Percentiles rank a stretch among this genome's conserved stretches.
These are phyloP conservation scores for Zosterops lateralis DNA, from an alignment of 2,113 vertebrate species.

Conservation along the genomic window DNA sequence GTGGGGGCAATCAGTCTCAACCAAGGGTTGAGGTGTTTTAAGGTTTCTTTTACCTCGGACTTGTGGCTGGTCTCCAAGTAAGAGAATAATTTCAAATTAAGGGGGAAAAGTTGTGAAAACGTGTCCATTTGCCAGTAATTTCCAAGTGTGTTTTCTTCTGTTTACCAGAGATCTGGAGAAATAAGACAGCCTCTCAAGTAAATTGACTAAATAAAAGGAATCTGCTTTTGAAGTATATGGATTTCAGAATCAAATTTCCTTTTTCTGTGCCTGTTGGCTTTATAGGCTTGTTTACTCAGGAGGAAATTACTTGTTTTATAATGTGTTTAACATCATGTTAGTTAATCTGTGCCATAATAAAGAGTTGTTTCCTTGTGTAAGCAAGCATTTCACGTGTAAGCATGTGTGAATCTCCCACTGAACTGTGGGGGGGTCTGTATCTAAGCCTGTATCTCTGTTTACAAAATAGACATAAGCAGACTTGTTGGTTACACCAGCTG, in stretches of 20 bases:
- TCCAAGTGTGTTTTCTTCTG: slow-evolving; percentile 34
- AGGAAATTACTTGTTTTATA: slow-evolving; percentile 67
- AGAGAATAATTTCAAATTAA: neutral
- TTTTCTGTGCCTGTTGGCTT: slow-evolving; percentile 60
- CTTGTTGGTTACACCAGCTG: neutral
- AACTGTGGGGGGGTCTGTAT: neutral
- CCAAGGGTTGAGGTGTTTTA: neutral
- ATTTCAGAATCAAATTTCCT: slow-evolving; percentile 65
- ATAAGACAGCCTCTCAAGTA: slow-evolving; percentile 31
- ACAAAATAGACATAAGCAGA: neutral
- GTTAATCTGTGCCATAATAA: slow-evolving; percentile 33
- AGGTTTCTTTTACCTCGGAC: neutral
- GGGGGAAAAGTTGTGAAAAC: neutral
- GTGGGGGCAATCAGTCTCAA: neutral
- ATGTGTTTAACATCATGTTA: slow-evolving; percentile 63
- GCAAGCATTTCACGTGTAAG: neutral
- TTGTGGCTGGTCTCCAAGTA: neutral
- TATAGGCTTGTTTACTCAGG: slow-evolving; percentile 53
- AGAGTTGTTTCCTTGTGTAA: slow-evolving; percentile 33
- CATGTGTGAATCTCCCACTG: neutral
- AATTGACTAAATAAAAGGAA: slow-evolving; percentile 56
- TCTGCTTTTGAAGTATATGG: slow-evolving; percentile 64
- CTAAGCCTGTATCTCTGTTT: neutral
- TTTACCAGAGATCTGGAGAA: slow-evolving; percentile 46
- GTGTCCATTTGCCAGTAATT: neutral